Base-by-base conservation (phyloP, 2,888 invertebrate species). In the Nemurella pictetii region DNA sequence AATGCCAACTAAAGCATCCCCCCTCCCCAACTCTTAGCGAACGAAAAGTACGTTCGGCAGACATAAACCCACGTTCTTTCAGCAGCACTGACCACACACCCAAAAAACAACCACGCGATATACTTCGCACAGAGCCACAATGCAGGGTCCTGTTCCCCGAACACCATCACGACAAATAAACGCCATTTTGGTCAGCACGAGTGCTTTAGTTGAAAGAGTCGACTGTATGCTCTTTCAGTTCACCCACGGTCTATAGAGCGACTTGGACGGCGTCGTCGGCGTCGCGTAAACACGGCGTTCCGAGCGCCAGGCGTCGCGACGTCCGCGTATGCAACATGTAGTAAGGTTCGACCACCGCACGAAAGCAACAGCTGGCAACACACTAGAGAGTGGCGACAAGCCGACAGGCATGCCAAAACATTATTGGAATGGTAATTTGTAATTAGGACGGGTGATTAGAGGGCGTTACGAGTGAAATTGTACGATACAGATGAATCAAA, bases 341-440 rank as follows among this genome's bases (percentile, higher is more conserved):
- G 55, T 55, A 55, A 55, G 55, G 55, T 55, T 12, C 9, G 55
- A 12, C 27, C 3, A 25, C n/a, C n/a, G 74, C 75, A 25, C 27
- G 4, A 15, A 0, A 2, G 15, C 9, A 75, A 9, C 75, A 28
- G 15, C 26, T 28, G 75, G 12, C 75, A 29, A 12, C 75, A 75
- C 75, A 28, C 27, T 29, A 27, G 75, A 9, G 29, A 20, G 75
- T 26, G 29, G 29, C 75, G 75, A 27, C 25, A 29, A 75, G 9
- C 2, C 7, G 75, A 75, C 75, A 75, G 15, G 25, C 75, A 75
- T 75, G 75, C 75, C 75, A 75, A 75, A 75, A 75, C 75, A 75
- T 28, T 29, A 29, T 75, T 75, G 55, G 75, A 75, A 75, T 75
- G 27, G 29, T 29, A 26, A 75, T 75, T 75, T 75, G 75, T 75